phyloP scores from a whole-genome alignment of 2,797 vertebrate species.

The Microctenopoma steveboyesi region DNA sequence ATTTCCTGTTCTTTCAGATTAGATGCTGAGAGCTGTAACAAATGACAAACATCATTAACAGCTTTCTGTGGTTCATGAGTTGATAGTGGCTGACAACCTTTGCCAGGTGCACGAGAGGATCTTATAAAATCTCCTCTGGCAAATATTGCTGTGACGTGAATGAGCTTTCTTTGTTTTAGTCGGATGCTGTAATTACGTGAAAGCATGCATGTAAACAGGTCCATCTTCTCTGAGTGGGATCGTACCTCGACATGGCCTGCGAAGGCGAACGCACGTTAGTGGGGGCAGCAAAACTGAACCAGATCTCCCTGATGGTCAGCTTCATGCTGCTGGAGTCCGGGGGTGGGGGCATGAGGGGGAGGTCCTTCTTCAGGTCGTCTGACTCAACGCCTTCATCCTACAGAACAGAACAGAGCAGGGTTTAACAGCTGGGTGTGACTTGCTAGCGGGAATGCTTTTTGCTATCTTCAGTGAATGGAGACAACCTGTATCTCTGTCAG shows the following conservation, averaged over 20 bases:
- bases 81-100: neutral
- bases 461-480: neutral
- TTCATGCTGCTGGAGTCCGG: conserved; percentile 99
- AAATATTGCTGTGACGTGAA: neutral
- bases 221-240: neutral
- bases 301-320: conserved; percentile 96
- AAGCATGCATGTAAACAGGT: neutral
- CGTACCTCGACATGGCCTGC: conserved; percentile 91
- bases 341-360: conserved; percentile 95
- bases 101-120: conserved; percentile 5
- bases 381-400: conserved; percentile 99
- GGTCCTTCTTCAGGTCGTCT: conserved; percentile 97
- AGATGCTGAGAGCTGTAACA: neutral
- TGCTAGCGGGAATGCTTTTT: neutral
- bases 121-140: neutral
- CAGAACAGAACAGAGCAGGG: neutral
- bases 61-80: neutral
- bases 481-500: neutral
- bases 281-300: conserved; percentile 99
- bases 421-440: neutral
- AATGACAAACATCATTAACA: neutral
- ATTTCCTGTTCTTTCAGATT: neutral
- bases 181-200: neutral
- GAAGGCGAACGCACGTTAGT: conserved; percentile 93
- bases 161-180: neutral